Evolutionary conservation across 2,888 invertebrate genomes (phyloP).

Genomic region (Cantharis flavilabris): DNA sequence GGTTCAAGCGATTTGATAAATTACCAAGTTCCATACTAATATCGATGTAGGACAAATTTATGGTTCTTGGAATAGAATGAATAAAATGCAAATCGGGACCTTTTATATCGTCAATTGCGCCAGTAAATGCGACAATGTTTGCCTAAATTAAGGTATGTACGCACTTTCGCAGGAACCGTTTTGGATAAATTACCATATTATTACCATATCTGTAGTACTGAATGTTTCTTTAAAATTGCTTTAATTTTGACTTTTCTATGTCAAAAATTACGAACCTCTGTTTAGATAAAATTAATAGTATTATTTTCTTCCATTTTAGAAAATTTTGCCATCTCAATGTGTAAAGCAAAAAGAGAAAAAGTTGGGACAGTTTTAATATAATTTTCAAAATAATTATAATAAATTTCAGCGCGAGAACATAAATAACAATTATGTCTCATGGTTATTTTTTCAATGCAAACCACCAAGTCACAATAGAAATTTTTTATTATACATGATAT

Average conservation of each 20-base stretch:
- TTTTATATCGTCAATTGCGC: background rate
- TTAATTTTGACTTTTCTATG: no score
- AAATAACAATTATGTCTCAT: background rate
- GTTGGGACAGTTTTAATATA: background rate
- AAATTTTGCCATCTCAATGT: background rate
- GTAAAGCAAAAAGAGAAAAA: background rate
- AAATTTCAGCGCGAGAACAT: background rate
- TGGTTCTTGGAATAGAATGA: constrained; percentile 9
- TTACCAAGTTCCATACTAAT: background rate
- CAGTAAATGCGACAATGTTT: constrained; percentile 6
- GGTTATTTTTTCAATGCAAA: background rate
- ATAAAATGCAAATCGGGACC: constrained; percentile 14
- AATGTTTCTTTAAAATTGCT: background rate
- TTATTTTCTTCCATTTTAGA: background rate
- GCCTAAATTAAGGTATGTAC: constrained; percentile 24
- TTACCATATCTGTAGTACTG: constrained; percentile 26
- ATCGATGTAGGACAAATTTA: background rate
- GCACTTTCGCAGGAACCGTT: constrained; percentile 22
- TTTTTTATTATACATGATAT: background rate
- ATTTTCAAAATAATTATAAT: background rate
- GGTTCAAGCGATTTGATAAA: background rate
- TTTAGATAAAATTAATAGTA: no score
- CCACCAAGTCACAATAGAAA: background rate
- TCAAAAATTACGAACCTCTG: no score
- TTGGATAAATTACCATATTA: constrained; percentile 29